Evolutionary conservation across 2,113 vertebrate species (phyloP).

Genomic region (Jaculus jaculus): DNA sequence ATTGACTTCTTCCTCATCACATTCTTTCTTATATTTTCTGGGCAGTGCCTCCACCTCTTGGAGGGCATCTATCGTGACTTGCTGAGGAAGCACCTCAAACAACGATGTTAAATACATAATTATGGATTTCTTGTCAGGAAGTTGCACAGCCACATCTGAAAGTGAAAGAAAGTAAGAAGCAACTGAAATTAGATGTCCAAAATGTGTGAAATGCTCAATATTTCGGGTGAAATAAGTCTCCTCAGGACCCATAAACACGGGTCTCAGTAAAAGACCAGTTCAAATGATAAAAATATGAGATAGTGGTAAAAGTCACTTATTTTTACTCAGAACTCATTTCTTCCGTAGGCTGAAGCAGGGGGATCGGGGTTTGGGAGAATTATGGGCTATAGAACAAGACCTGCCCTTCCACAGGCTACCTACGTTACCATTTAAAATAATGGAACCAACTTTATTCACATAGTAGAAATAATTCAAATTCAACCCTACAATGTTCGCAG

Average conservation of each 20-base stretch:
- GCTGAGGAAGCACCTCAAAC: slow-evolving; percentile 97
- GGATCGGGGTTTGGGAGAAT: not conserved
- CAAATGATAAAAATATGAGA: not conserved
- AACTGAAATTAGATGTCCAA: slow-evolving; percentile 48
- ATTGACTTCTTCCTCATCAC: slow-evolving; percentile 83
- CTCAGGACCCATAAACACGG: slow-evolving; percentile 9
- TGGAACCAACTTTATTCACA: not conserved
- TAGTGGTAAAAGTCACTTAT: not conserved
- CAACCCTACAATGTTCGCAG: not conserved
- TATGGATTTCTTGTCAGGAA: slow-evolving; percentile 99
- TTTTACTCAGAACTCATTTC: slow-evolving; percentile 15
- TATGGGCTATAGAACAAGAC: not conserved
- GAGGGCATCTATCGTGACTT: slow-evolving; percentile 96
- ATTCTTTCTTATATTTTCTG: slow-evolving; percentile 91
- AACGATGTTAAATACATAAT: slow-evolving; percentile 98
- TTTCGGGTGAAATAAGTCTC: not conserved
- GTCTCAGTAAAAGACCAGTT: not conserved
- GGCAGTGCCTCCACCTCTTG: slow-evolving; percentile 97
- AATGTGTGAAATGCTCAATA: not conserved
- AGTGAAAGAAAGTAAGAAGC: slow-evolving; percentile 64
- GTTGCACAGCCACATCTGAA: slow-evolving; percentile 95
- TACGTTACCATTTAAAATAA: not conserved
- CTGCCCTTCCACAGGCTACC: not conserved
- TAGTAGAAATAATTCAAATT: not conserved
- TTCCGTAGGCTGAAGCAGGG: not conserved